Base-by-base conservation (phyloP, 2,797 vertebrate genomes). In the Pampus argenteus region DNA sequence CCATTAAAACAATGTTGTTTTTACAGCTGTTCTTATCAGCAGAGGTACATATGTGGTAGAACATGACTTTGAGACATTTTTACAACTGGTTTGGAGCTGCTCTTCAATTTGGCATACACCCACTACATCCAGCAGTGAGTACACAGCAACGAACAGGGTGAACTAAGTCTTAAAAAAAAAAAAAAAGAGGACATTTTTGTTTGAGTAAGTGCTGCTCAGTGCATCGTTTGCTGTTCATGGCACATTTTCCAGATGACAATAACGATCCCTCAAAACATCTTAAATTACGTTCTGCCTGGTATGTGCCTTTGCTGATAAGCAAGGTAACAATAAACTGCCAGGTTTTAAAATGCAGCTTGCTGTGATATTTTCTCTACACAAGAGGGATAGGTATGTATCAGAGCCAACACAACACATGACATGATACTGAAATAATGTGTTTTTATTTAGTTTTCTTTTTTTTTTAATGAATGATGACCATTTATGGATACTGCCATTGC, bases 231-330 rank as follows among this genome's bases (percentile, higher is more conserved):
- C 76, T 9, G 63, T 75, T 88, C 78, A 85, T 66, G 86, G 67
- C 52, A 71, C 79, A 78, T 88, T 88, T 87, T 86, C 76, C 82
- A 86, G 81, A 79, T 78, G 79, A 89, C 83, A 77, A 78, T 65
- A 74, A 83, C 69, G 73, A 57, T 82, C 70, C 84, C 62, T 84
- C 84, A 82, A 69, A 85, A 77, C 73, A 83, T 74, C 85, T 86
- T 88, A 83, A 88, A 86, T 77, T 52, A 81, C 40, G 59, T 74
- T 77, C 82, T 66, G 81, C 76, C 82, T 59, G 71, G 78, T 77
- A 83, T 86, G 83, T 74, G 74, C 52, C 76, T 61, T 20, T 31
- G 74, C 82, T 83, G 81, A 90, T 88, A 86, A 90, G 83, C 44
- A 49, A 82, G 74, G 78, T 71, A 67, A 81, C 80, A 78, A 83